phyloP scores from a whole-genome alignment of 2,888 invertebrate genomes.

The Phymatocera aterrima region DNA sequence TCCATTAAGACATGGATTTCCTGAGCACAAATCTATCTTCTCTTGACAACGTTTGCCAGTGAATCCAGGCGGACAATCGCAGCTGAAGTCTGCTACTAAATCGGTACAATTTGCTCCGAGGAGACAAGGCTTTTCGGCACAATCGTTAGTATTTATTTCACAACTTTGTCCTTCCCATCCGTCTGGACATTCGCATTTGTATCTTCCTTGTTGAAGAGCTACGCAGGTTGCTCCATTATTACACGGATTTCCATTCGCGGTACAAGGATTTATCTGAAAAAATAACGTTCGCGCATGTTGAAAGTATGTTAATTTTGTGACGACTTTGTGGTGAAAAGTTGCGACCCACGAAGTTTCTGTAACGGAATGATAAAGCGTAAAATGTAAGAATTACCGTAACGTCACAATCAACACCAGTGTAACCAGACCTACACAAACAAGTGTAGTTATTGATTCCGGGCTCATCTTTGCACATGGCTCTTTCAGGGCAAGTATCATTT shows the following conservation, averaged over 20 bases:
- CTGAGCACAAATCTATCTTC: conserved; percentile 94
- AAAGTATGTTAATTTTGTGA: too few species aligned
- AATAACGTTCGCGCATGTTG: conserved; percentile 28
- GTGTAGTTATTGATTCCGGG: conserved; percentile 92
- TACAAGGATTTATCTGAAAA: conserved; percentile 90
- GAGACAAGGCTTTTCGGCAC: conserved; percentile 93
- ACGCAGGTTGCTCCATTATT: conserved; percentile 93
- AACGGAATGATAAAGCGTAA: too few species aligned
- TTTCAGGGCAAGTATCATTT: conserved; percentile 94
- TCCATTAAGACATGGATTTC: conserved; percentile 94
- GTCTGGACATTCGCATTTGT: conserved; percentile 95
- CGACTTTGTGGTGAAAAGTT: conserved; percentile 8
- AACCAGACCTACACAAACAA: conserved; percentile 95
- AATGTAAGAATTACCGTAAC: conserved; percentile 81
- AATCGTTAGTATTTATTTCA: conserved; percentile 95
- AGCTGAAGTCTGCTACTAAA: conserved; percentile 94
- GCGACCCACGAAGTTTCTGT: background rate
- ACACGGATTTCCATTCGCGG: conserved; percentile 93
- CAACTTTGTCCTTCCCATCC: conserved; percentile 99
- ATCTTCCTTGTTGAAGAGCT: conserved; percentile 93
- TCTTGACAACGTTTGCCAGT: conserved; percentile 97
- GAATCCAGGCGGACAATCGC: conserved; percentile 95
- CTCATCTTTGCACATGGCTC: conserved; percentile 98
- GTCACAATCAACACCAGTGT: conserved; percentile 94
- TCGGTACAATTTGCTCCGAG: conserved; percentile 95